phyloP scores from a whole-genome alignment of 2,888 invertebrate genomes.

The Subacronicta megacephala region DNA sequence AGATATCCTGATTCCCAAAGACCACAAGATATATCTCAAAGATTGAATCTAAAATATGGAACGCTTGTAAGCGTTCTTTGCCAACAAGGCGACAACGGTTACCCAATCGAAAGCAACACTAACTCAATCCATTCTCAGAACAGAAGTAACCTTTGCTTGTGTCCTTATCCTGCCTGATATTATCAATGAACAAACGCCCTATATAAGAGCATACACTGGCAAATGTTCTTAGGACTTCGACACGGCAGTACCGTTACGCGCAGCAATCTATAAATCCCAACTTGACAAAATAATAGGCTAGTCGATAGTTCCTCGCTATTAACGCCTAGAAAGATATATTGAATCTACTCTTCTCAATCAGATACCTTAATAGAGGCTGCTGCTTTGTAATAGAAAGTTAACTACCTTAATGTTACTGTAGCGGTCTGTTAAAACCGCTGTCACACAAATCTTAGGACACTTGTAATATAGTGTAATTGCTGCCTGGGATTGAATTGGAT shows the following conservation, averaged over 20 bases:
- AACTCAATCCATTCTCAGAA: conserved; percentile 47
- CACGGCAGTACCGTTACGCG: conserved; percentile 78
- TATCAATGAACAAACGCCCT: conserved; percentile 44
- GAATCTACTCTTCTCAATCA: conserved; percentile 85
- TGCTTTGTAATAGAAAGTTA: conserved; percentile 72
- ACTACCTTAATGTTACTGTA: conserved; percentile 57
- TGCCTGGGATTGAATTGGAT: conserved; percentile 37
- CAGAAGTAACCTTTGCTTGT: conserved; percentile 56
- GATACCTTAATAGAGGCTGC: conserved; percentile 84
- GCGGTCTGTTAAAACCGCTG: conserved; percentile 47
- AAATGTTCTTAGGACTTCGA: conserved; percentile 57
- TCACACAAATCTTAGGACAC: conserved; percentile 52
- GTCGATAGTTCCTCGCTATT: conserved; percentile 85
- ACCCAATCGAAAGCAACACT: conserved; percentile 33
- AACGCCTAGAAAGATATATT: conserved; percentile 88
- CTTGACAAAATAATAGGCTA: conserved; percentile 89
- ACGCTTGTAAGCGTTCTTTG: conserved; percentile 21
- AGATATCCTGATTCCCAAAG: conserved; percentile 25
- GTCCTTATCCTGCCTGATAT: conserved; percentile 54
- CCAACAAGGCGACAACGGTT: conserved; percentile 25
- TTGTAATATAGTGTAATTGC: conserved; percentile 51
- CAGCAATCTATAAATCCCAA: conserved; percentile 85
- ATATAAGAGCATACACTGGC: conserved; percentile 48
- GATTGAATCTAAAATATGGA: conserved; percentile 33
- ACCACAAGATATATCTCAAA: conserved; percentile 18